Conservation (phyloP, 2,113 vertebrate genomes). For the Caranx ignobilis region DNA sequence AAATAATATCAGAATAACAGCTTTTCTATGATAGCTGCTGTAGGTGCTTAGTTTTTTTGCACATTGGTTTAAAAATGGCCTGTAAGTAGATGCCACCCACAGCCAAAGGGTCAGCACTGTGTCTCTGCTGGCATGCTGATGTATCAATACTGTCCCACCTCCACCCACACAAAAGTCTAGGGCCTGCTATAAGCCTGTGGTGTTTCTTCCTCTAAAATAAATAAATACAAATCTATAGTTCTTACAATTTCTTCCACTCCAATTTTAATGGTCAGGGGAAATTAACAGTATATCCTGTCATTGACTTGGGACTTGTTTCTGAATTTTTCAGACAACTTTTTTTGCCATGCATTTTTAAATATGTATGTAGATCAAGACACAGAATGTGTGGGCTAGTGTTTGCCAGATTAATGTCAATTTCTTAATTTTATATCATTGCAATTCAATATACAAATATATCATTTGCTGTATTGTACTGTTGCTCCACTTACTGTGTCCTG, state of each 20-base stretch:
- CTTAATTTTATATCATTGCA: not conserved
- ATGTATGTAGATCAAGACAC: not conserved
- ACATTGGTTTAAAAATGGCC: constrained; percentile 8
- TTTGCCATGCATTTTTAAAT: not conserved
- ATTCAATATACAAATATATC: not conserved
- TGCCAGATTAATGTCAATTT: not conserved
- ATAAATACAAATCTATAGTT: not conserved
- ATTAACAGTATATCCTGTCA: not conserved
- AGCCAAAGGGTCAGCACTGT: constrained; percentile 19
- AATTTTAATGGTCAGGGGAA: not conserved
- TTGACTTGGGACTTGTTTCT: not conserved
- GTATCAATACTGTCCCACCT: constrained; percentile 1
- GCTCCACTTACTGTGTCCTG: not conserved
- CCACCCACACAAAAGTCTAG: constrained; percentile 5
- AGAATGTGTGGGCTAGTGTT: not conserved
- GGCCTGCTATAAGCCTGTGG: not conserved
- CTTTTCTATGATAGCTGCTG: not conserved
- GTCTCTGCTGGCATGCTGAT: constrained; percentile 4
- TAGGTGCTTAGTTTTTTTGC: constrained; percentile 2
- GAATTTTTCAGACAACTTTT: not conserved
- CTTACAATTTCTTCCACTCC: not conserved
- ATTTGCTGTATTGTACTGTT: not conserved
- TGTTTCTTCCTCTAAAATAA: not conserved
- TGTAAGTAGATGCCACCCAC: constrained; percentile 28
- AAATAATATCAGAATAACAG: not conserved